Evolutionary conservation across 2,888 invertebrate genomes (phyloP).

Genomic region (Protonemura montana): DNA sequence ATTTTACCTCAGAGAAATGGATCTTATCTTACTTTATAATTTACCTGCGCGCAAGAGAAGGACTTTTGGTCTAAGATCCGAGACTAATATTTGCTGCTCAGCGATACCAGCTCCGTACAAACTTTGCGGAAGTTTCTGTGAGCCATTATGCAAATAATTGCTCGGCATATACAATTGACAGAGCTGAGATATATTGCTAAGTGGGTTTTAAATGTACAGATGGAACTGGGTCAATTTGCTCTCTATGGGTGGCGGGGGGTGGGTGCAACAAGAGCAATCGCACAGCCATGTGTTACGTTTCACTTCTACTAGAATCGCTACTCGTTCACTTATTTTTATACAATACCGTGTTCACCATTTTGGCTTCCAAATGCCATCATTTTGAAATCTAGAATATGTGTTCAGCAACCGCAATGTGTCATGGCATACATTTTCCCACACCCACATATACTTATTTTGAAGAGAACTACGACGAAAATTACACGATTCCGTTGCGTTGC

Average conservation of each 20-base stretch:
- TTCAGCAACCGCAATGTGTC: no score
- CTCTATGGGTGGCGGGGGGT: background rate
- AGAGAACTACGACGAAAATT: background rate
- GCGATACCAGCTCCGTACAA: background rate
- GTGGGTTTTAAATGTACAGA: background rate
- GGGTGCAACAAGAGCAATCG: background rate
- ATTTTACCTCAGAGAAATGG: background rate
- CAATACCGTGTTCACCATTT: no score
- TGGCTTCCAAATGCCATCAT: no score
- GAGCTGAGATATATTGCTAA: constrained; percentile 12
- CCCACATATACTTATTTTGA: no score
- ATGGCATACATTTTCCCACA: no score
- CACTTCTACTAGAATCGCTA: background rate
- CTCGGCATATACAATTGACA: background rate
- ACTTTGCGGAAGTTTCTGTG: background rate
- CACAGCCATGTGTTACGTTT: background rate
- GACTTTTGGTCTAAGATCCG: background rate
- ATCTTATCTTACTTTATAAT: background rate
- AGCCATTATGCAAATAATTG: constrained; percentile 12
- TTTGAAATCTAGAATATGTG: no score
- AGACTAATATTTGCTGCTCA: background rate
- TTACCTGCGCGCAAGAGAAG: background rate
- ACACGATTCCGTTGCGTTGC: background rate
- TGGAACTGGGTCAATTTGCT: background rate
- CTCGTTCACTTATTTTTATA: background rate